These are phyloP conservation scores for Zonotrichia albicollis DNA, from an alignment of 2,797 vertebrate genomes.

Conservation along the genomic window DNA sequence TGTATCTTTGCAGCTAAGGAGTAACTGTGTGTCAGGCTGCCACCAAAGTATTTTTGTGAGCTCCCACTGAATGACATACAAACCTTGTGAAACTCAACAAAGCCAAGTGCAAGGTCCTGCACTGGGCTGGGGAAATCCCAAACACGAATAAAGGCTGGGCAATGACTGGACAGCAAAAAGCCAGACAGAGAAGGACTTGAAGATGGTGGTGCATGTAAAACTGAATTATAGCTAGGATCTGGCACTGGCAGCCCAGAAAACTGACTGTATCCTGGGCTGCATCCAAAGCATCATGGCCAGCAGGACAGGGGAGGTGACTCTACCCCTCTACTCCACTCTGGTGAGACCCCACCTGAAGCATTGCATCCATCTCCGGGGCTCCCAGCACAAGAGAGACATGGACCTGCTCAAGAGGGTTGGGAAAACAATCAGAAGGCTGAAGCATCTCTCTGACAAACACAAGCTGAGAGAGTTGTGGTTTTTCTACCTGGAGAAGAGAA, in stretches of 20 bases:
- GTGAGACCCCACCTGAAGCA: background rate
- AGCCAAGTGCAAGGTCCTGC: background rate
- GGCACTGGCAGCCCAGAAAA: background rate
- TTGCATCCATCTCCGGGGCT: rapidly evolving
- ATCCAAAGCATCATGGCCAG: background rate
- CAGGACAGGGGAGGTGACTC: background rate
- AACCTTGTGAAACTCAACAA: background rate
- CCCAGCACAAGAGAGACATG: background rate
- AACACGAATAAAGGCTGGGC: background rate
- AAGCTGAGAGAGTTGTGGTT: background rate
- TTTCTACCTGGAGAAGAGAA: background rate
- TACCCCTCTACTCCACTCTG: rapidly evolving
- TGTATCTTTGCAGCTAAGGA: background rate
- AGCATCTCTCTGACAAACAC: background rate
- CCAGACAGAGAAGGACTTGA: background rate
- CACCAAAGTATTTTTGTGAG: background rate
- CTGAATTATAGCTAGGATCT: background rate
- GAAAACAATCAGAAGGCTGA: background rate
- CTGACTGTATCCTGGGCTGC: background rate
- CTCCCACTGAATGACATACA: background rate
- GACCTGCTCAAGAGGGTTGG: background rate
- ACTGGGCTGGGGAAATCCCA: background rate
- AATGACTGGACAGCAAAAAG: background rate
- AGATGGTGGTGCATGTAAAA: background rate
- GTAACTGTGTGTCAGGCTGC: background rate